Evolutionary conservation across 2,797 vertebrate genomes (phyloP).

Genomic region (Eulemur albifrons): DNA sequence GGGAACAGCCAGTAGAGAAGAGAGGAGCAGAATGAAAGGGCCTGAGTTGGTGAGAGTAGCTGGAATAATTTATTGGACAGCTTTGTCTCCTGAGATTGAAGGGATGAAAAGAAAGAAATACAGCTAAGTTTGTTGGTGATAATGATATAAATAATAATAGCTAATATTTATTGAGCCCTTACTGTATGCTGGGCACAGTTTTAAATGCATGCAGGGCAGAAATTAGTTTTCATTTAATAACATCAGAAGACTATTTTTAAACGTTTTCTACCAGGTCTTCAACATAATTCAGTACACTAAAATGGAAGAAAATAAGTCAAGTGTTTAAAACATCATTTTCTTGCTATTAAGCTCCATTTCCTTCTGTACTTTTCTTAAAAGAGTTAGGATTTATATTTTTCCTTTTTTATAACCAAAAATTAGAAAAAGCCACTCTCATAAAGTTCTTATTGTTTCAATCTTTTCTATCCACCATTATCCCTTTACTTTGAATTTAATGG

Average conservation of each 20-base stretch:
- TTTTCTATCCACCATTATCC: background rate
- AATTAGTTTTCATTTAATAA: constrained; percentile 53
- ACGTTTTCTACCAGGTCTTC: constrained; percentile 51
- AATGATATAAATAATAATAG: background rate
- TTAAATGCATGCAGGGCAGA: background rate
- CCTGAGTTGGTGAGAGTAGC: background rate
- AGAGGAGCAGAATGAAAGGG: background rate
- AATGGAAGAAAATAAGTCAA: constrained; percentile 49
- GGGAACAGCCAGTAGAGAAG: background rate
- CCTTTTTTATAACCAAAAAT: constrained; percentile 4
- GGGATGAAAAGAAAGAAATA: background rate
- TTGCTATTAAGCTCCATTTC: constrained; percentile 41
- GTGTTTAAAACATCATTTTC: constrained; percentile 35
- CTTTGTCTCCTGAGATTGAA: background rate
- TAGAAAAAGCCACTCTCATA: background rate
- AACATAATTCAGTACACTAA: constrained; percentile 27
- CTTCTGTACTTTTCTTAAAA: constrained; percentile 5
- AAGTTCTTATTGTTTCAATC: constrained; percentile 3
- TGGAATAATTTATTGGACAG: background rate
- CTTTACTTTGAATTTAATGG: constrained; percentile 33
- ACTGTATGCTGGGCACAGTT: background rate
- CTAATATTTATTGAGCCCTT: background rate
- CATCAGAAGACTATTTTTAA: constrained; percentile 26
- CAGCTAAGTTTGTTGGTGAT: background rate
- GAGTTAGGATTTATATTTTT: constrained; percentile 41